A percentile compares a stretch with the other conserved stretches of the same genome.
Conservation (phyloP, 2,113 vertebrate genomes). For the Acinonyx jubatus region DNA sequence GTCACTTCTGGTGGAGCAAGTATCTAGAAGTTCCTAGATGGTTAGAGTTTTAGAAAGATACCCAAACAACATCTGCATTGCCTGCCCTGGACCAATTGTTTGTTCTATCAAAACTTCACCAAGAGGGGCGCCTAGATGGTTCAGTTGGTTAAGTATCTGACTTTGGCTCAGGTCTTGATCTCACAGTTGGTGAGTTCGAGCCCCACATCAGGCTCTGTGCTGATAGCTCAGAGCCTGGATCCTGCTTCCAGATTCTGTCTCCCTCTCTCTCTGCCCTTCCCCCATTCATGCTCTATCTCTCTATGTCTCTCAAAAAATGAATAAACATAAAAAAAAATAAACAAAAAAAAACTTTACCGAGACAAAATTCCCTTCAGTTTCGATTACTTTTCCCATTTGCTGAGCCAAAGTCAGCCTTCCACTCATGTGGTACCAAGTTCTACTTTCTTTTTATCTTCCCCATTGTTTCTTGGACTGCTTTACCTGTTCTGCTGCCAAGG, state of each 20-base stretch:
- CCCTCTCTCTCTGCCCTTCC: too few species aligned
- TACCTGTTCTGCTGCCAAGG: background rate
- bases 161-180: too few species aligned
- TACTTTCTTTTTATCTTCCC: background rate
- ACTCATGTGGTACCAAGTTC: background rate
- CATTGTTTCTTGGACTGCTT: background rate
- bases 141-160: too few species aligned
- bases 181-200: too few species aligned
- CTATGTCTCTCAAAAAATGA: too few species aligned
- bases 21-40: background rate
- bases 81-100: background rate
- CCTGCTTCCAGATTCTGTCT: too few species aligned
- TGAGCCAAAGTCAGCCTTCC: background rate
- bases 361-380: background rate
- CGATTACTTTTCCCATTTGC: background rate
- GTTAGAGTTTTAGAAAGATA: background rate
- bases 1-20: background rate
- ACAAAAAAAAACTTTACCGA: background rate
- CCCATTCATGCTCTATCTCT: too few species aligned
- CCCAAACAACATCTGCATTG: background rate
- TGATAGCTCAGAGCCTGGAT: too few species aligned
- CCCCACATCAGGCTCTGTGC: too few species aligned
- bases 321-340: too few species aligned
- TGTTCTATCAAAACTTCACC: background rate
- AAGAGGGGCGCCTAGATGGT: background rate